phyloP scores from a whole-genome alignment of 2,113 vertebrate species.

The Alexandromys fortis region DNA sequence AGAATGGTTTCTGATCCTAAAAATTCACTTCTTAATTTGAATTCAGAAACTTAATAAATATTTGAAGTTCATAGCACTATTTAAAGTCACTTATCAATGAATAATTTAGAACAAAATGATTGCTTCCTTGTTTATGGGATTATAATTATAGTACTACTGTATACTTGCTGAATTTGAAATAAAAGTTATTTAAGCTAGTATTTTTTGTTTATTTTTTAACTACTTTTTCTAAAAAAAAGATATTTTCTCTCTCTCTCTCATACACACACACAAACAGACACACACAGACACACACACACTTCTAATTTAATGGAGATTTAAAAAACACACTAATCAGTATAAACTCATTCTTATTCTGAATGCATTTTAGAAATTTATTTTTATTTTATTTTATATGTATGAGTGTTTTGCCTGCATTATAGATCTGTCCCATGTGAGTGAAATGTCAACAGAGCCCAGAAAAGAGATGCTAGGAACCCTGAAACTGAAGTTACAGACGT shows the following conservation, averaged over 20 bases:
- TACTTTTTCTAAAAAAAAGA: neutral
- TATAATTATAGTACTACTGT: neutral
- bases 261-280: neutral
- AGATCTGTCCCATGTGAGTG: too few relatives aligned
- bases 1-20: neutral
- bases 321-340: too few relatives aligned
- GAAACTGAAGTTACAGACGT: too few relatives aligned
- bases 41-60: neutral
- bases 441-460: too few relatives aligned
- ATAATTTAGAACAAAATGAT: slow-evolving; percentile 26
- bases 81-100: neutral
- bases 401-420: too few relatives aligned
- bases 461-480: too few relatives aligned
- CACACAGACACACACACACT: neutral
- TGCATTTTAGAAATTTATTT: too few relatives aligned
- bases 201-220: neutral
- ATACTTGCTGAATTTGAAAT: neutral
- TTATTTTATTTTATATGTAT: too few relatives aligned
- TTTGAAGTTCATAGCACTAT: slow-evolving; percentile 16
- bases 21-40: neutral
- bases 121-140: neutral
- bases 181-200: neutral
- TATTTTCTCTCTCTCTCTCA: too few relatives aligned
- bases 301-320: too few relatives aligned
- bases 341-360: too few relatives aligned